These are phyloP conservation scores for Zapornia atra DNA, from an alignment of 2,113 vertebrate genomes.

Conservation along the genomic window DNA sequence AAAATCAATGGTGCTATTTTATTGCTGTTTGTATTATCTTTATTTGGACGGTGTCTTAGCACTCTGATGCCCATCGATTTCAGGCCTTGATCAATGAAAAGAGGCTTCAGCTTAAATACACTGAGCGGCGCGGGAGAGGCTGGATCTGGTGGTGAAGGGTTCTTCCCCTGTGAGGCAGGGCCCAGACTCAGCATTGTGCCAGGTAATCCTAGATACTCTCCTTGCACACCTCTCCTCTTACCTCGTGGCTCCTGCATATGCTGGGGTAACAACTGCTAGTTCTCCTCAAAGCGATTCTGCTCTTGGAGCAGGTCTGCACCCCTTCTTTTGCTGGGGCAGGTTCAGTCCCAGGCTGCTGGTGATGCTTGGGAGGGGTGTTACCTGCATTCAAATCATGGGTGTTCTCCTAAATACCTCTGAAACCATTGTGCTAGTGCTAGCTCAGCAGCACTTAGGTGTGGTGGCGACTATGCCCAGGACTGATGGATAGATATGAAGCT, in stretches of 20 bases:
- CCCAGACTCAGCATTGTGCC: background rate
- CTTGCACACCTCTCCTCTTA: background rate
- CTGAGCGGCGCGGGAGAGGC: background rate
- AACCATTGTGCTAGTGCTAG: background rate
- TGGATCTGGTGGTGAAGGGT: background rate
- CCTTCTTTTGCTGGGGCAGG: background rate
- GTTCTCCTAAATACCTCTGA: background rate
- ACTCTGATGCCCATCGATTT: constrained; percentile 62
- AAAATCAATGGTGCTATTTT: constrained; percentile 77
- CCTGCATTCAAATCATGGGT: accelerated
- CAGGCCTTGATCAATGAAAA: constrained; percentile 53
- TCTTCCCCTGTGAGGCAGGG: background rate
- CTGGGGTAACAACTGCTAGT: background rate
- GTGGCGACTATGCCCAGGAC: background rate
- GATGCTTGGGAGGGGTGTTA: background rate
- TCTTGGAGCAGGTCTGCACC: background rate
- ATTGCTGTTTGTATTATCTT: constrained; percentile 72
- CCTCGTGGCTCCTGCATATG: background rate
- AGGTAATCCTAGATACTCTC: background rate
- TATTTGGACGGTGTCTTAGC: constrained; percentile 54
- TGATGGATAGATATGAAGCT: background rate
- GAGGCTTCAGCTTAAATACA: background rate
- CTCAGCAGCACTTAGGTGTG: background rate
- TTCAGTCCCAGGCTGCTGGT: background rate
- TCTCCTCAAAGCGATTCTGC: background rate